These are phyloP conservation scores for Ptychoptera contaminata DNA, from an alignment of 2,888 invertebrate genomes.

Conservation along the genomic window DNA sequence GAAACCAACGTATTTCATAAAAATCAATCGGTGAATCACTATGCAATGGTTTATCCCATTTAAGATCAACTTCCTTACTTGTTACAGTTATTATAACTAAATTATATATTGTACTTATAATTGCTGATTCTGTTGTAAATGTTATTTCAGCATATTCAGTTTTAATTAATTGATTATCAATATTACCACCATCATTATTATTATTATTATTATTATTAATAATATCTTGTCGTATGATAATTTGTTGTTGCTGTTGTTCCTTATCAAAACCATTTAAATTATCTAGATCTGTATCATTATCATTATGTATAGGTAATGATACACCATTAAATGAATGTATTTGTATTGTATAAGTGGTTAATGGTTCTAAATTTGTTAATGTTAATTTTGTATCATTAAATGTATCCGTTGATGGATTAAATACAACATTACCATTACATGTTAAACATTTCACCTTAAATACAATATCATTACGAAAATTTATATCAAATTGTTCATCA, in stretches of 20 bases:
- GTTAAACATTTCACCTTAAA: conserved; percentile 76
- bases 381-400: conserved; percentile 89
- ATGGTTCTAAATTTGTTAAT: conserved; percentile 77
- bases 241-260: too few species aligned
- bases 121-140: conserved; percentile 79
- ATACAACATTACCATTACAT: conserved; percentile 50
- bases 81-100: conserved; percentile 65
- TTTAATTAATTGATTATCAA: conserved; percentile 15
- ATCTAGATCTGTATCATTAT: conserved; percentile 12
- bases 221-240: neutral
- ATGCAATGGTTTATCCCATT: conserved; percentile 75
- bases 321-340: conserved; percentile 66
- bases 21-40: conserved; percentile 53
- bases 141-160: conserved; percentile 70
- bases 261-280: conserved; percentile 6
- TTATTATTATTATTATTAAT: conserved; percentile 4
- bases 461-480: conserved; percentile 69
- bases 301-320: conserved; percentile 42
- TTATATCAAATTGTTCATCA: conserved; percentile 24
- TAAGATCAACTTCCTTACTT: conserved; percentile 64
- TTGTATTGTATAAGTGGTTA: conserved; percentile 82
- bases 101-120: conserved; percentile 67
- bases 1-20: conserved; percentile 68
- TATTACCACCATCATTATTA: conserved; percentile 4
- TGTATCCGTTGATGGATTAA: conserved; percentile 47